Percentiles rank a stretch among this genome's conserved stretches.
phyloP scores from a whole-genome alignment of 2,797 vertebrate genomes.

The Dallia pectoralis region DNA sequence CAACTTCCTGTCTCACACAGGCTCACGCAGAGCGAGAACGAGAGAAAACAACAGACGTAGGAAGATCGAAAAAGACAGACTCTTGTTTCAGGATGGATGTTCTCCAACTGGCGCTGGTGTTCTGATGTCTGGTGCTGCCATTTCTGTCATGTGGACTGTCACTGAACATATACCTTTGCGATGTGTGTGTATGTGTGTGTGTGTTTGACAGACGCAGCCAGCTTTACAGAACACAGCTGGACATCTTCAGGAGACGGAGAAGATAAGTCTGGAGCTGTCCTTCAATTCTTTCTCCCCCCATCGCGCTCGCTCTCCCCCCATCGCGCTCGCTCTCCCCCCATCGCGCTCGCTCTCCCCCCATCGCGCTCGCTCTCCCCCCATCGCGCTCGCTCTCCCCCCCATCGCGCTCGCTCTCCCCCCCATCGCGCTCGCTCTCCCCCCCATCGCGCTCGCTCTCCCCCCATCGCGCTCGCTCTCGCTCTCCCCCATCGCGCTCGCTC shows the following conservation, averaged over 20 bases:
- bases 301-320: background rate
- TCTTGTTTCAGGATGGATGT: background rate
- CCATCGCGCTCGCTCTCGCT: background rate
- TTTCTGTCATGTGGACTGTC: slow-evolving; percentile 3
- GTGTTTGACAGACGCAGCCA: background rate
- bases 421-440: no score
- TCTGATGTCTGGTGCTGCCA: background rate
- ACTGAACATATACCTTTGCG: background rate
- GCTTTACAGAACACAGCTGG: slow-evolving; percentile 34
- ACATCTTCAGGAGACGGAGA: background rate
- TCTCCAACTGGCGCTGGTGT: background rate
- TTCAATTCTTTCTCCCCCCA: background rate
- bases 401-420: slow-evolving; percentile 24
- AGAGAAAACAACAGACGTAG: no score
- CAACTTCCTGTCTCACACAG: slow-evolving; percentile 10
- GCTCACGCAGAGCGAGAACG: no score
- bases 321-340: background rate
- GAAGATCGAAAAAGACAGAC: no score
- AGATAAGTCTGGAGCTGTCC: background rate
- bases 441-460: slow-evolving; percentile 6
- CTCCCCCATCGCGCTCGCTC: background rate
- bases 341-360: background rate
- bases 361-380: slow-evolving; percentile 8
- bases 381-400: background rate
- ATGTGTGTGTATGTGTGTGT: background rate